Percentiles rank a stretch among this genome's conserved stretches.
Evolutionary conservation across 2,797 vertebrate species (phyloP).

Genomic region (Erpetoichthys calabaricus): DNA sequence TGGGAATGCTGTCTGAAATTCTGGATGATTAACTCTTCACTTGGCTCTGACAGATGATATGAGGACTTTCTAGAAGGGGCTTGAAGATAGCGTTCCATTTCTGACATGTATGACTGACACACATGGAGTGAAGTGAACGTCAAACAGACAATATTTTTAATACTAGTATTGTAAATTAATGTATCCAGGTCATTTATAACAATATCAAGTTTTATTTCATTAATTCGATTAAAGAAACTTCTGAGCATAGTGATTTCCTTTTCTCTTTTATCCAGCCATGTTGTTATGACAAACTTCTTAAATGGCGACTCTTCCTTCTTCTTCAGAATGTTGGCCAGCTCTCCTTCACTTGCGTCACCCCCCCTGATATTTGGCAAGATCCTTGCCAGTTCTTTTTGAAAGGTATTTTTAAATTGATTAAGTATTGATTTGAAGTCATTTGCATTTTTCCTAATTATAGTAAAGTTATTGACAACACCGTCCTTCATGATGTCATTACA

Average conservation of each 20-base stretch:
- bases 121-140: constrained; percentile 19
- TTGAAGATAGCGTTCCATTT: constrained; percentile 27
- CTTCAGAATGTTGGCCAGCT: constrained; percentile 15
- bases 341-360: constrained; percentile 20
- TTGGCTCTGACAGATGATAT: background rate
- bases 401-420: constrained; percentile 13
- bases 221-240: constrained; percentile 21
- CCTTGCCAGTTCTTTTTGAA: constrained; percentile 6
- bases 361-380: constrained; percentile 23
- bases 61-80: background rate
- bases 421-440: constrained; percentile 19
- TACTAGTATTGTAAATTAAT: constrained; percentile 3
- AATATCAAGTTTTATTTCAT: constrained; percentile 15
- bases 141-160: constrained; percentile 15
- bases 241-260: constrained; percentile 13
- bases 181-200: constrained; percentile 1
- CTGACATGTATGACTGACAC: constrained; percentile 21
- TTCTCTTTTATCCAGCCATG: constrained; percentile 27
- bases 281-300: constrained; percentile 19
- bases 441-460: constrained; percentile 16
- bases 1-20: constrained; percentile 14
- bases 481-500: constrained; percentile 21
- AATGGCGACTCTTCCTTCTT: constrained; percentile 24
- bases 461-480: constrained; percentile 11
- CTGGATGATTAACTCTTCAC: background rate